These are phyloP conservation scores for Adelognathus sp. DNA, from an alignment of 2,888 invertebrate species.

Conservation along the genomic window DNA sequence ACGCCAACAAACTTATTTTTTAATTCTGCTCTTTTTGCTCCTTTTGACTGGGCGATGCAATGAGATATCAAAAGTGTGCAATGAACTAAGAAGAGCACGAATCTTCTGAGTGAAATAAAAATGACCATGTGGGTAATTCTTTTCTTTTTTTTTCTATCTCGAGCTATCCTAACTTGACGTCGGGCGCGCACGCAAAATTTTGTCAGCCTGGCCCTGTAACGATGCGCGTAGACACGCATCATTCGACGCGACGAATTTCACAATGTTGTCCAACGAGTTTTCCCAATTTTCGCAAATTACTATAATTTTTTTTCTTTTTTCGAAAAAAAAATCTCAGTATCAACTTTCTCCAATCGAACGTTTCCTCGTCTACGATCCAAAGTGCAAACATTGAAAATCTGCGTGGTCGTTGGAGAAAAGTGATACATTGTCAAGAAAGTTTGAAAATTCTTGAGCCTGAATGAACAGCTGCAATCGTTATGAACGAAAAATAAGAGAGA, in stretches of 20 bases:
- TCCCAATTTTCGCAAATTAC: background rate
- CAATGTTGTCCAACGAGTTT: background rate
- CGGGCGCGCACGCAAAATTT: background rate
- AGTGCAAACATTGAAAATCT: background rate
- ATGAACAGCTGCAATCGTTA: background rate
- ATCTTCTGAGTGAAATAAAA: background rate
- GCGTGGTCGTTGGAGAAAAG: background rate
- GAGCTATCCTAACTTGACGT: background rate
- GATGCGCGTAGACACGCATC: background rate
- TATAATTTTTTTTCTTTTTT: background rate
- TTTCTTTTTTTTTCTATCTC: too few relatives aligned
- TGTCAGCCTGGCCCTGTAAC: background rate
- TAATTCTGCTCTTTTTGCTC: background rate
- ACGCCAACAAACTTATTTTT: background rate
- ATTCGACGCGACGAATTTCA: background rate
- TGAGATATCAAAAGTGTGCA: background rate
- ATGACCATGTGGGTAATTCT: background rate
- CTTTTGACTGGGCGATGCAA: background rate
- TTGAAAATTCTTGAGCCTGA: background rate
- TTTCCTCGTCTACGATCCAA: background rate
- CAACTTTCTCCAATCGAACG: background rate
- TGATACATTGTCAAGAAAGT: slow-evolving; percentile 14
- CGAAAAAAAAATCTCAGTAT: background rate
- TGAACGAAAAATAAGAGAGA: background rate
- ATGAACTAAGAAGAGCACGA: background rate